Conservation (phyloP, 2,113 vertebrate genomes). For the Polypterus bichir region DNA sequence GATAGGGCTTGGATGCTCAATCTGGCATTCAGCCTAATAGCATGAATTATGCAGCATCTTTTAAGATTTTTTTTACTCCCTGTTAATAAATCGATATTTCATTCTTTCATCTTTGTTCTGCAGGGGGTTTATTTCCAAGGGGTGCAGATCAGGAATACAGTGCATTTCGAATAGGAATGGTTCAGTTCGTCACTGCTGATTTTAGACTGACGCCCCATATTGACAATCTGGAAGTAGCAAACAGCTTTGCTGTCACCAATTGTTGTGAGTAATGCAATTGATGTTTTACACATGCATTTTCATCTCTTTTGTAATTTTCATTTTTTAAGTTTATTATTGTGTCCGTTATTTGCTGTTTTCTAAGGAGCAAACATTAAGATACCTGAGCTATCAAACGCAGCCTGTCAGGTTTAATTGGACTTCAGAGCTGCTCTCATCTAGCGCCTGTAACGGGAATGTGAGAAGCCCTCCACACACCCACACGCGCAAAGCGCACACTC, state of each 20-base stretch:
- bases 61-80: constrained; percentile 1
- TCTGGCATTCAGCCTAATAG: not conserved
- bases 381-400: no score
- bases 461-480: no score
- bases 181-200: constrained; percentile 84
- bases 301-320: no score
- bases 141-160: constrained; percentile 98
- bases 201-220: constrained; percentile 93
- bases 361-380: no score
- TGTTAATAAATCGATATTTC: constrained; percentile 3
- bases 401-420: no score
- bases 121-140: constrained; percentile 92
- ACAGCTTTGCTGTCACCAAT: constrained; percentile 97
- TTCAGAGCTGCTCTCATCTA: no score
- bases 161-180: constrained; percentile 94
- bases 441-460: no score
- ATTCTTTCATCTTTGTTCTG: constrained; percentile 26
- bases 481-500: no score
- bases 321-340: no score
- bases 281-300: no score
- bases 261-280: constrained; percentile 73
- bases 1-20: no score
- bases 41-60: constrained; percentile 4
- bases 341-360: no score
- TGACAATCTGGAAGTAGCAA: constrained; percentile 95